Conservation (phyloP, 1,140 invertebrate genomes). For the Heliconius eleuchia region DNA sequence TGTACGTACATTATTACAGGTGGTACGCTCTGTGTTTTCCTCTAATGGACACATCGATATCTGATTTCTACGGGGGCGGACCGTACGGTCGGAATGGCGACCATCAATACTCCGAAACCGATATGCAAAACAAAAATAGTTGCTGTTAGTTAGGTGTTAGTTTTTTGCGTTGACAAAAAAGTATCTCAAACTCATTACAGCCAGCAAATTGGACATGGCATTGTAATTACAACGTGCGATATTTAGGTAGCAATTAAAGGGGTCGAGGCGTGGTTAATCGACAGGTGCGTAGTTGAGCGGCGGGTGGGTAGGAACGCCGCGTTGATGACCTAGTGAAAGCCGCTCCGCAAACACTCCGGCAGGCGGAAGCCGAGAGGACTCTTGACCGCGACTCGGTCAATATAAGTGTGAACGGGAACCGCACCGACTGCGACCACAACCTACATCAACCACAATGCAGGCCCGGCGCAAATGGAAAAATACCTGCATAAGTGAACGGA, state of each 20-base stretch:
- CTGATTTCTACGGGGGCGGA: constrained; percentile 46
- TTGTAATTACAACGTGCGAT: constrained; percentile 63
- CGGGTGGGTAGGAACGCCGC: constrained; percentile 22
- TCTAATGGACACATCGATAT: constrained; percentile 67
- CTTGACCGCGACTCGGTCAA: constrained; percentile 53
- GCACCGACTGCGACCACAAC: constrained; percentile 51
- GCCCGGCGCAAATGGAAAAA: constrained; percentile 60
- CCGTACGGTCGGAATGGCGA: constrained; percentile 43
- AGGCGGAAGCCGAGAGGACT: constrained; percentile 45
- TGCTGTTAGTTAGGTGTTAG: constrained; percentile 60
- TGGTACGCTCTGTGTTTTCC: constrained; percentile 72
- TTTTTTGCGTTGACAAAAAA: constrained; percentile 57
- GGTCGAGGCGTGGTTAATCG: constrained; percentile 53
- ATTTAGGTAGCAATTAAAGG: constrained; percentile 63
- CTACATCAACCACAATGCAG: constrained; percentile 54
- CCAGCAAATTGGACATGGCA: constrained; percentile 59
- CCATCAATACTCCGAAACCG: constrained; percentile 65
- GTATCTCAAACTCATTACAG: constrained; percentile 57
- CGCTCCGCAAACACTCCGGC: constrained; percentile 43
- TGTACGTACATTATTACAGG: constrained; percentile 68
- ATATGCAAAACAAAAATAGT: constrained; percentile 72
- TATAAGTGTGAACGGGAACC: constrained; percentile 46
- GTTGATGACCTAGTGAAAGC: constrained; percentile 49
- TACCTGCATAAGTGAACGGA: constrained; percentile 53
- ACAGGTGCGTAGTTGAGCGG: constrained; percentile 35